These are phyloP conservation scores for Aquatica leii DNA, from an alignment of 2,888 invertebrate species.

Conservation along the genomic window DNA sequence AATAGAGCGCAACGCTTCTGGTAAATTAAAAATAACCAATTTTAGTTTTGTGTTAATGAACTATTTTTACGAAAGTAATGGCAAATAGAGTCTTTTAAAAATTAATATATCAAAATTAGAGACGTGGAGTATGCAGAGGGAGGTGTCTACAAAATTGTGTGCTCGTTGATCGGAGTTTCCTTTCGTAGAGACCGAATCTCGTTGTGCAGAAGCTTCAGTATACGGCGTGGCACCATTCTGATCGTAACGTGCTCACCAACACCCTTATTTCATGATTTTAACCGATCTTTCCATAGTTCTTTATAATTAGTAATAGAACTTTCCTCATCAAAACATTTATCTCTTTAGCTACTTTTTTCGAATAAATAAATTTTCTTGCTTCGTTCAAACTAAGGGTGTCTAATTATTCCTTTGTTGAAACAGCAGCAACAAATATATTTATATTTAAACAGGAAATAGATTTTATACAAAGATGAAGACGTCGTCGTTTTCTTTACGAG, in stretches of 20 bases:
- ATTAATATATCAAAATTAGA: too few relatives aligned
- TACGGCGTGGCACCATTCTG: constrained; percentile 41
- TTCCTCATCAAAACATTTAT: background rate
- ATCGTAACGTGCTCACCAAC: constrained; percentile 31
- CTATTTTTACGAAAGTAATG: too few relatives aligned
- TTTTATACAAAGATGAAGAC: constrained; percentile 71
- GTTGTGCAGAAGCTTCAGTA: constrained; percentile 34
- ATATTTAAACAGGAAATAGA: constrained; percentile 18
- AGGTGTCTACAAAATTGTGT: constrained; percentile 23
- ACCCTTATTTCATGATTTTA: constrained; percentile 28
- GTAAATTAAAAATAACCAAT: too few relatives aligned
- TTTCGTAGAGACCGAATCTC: constrained; percentile 25
- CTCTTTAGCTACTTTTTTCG: constrained; percentile 1
- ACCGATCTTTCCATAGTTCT: constrained; percentile 16
- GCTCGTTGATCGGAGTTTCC: constrained; percentile 29
- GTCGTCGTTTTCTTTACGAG: constrained; percentile 78
- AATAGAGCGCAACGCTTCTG: too few relatives aligned
- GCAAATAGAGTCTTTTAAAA: too few relatives aligned
- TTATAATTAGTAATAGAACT: constrained; percentile 11
- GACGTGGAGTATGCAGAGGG: too few relatives aligned
- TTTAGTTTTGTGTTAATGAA: too few relatives aligned
- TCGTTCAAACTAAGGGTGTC: constrained; percentile 10
- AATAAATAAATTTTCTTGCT: background rate
- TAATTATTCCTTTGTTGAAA: background rate
- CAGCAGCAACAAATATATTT: background rate